Percentiles rank a stretch among this genome's conserved stretches.
Evolutionary conservation across 2,888 invertebrate species (phyloP).

Genomic region (Mesodorylaimus sp.): DNA sequence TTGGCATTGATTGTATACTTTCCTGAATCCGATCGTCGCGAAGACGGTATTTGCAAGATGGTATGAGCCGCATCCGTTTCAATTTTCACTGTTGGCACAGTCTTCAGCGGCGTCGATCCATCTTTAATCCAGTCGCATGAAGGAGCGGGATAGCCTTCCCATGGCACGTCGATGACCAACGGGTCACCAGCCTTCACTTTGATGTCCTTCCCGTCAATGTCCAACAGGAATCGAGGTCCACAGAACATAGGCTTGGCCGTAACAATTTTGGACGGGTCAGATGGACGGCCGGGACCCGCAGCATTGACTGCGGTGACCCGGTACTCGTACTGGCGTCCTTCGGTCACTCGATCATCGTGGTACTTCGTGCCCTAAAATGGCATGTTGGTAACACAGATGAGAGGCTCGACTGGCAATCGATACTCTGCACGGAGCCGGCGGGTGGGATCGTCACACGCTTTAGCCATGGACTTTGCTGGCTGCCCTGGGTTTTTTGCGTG

Average conservation of each 20-base stretch:
- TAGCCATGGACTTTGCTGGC: no score
- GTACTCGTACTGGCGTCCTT: constrained; percentile 67
- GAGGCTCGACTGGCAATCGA: no score
- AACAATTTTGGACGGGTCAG: constrained; percentile 62
- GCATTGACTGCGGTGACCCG: constrained; percentile 77
- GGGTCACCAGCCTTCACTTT: constrained; percentile 92
- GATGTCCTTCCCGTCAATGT: constrained; percentile 72
- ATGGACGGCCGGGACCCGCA: constrained; percentile 72
- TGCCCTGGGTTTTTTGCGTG: no score
- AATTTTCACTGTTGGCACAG: constrained; percentile 33
- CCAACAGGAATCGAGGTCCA: constrained; percentile 74
- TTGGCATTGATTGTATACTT: constrained; percentile 64
- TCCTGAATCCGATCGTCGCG: constrained; percentile 66
- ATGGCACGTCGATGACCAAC: constrained; percentile 74
- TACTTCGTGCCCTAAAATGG: constrained; percentile 19
- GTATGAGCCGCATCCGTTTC: constrained; percentile 66
- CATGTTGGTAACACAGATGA: background rate
- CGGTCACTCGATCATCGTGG: constrained; percentile 25
- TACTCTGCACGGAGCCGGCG: no score
- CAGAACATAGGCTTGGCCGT: constrained; percentile 72
- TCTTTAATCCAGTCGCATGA: constrained; percentile 50
- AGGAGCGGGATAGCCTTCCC: constrained; percentile 81
- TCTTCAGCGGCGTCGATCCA: background rate
- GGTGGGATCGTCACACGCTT: no score
- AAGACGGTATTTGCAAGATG: constrained; percentile 61